Evolutionary conservation across 2,888 invertebrate genomes (phyloP).

Genomic region (Cremastobaeus sp.): DNA sequence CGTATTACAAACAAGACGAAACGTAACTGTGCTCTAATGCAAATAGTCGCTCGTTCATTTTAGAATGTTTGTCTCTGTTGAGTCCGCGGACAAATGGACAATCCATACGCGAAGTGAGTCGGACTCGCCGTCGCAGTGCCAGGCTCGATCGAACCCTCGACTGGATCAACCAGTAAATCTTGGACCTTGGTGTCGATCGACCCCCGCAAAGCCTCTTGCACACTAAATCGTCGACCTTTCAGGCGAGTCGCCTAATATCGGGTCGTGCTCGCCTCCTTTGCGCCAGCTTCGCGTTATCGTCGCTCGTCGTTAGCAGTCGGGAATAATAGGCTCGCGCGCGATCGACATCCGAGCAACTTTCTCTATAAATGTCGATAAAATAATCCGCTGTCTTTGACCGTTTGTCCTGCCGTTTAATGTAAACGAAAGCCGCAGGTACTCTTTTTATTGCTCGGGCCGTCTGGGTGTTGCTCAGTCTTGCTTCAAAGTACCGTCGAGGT

Average conservation of each 20-base stretch:
- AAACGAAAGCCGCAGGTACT: conserved; percentile 65
- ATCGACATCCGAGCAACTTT: conserved; percentile 52
- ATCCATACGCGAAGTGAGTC: conserved; percentile 18
- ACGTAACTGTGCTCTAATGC: conserved; percentile 43
- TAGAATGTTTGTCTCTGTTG: conserved; percentile 43
- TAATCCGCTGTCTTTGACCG: conserved; percentile 53
- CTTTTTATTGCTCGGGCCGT: conserved; percentile 71
- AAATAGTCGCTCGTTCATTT: conserved; percentile 31
- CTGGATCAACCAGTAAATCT: conserved; percentile 74
- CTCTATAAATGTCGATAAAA: conserved; percentile 57
- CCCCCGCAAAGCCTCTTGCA: conserved; percentile 59
- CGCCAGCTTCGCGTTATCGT: background rate
- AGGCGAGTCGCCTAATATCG: background rate
- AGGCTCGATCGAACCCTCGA: conserved; percentile 72
- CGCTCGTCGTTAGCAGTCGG: conserved; percentile 24
- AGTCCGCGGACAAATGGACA: conserved; percentile 50
- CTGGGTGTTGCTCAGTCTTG: conserved; percentile 65
- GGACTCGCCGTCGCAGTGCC: conserved; percentile 42
- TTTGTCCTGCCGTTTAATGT: conserved; percentile 28
- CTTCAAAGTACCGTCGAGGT: conserved; percentile 59
- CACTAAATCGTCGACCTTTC: conserved; percentile 1
- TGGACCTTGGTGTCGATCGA: conserved; percentile 69
- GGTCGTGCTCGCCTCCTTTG: background rate
- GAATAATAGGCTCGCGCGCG: conserved; percentile 69
- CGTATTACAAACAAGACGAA: conserved; percentile 50